Evolutionary conservation across 35 echinoderm and acorn worm genomes (phyloP).

Genomic region (Hemicentrotus pulcherrimus): DNA sequence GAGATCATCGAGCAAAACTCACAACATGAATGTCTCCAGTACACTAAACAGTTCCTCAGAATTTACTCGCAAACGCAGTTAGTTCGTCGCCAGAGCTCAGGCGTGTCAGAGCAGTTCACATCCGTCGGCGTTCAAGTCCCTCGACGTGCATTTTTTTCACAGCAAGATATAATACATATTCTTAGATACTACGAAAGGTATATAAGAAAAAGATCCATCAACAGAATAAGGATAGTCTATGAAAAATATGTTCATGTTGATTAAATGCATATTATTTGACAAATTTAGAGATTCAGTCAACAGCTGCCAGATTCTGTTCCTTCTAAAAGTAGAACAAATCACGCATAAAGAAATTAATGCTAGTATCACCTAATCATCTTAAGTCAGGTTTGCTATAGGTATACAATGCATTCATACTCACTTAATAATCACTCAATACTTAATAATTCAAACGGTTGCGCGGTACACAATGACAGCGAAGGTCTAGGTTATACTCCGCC

Average conservation of each 20-base stretch:
- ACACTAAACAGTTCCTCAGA: neutral
- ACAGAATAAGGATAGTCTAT: too few relatives aligned
- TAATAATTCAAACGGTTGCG: neutral
- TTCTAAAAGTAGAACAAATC: neutral
- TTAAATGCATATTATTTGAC: too few relatives aligned
- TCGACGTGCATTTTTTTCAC: neutral
- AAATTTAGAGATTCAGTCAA: too few relatives aligned
- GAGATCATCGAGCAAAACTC: too few relatives aligned
- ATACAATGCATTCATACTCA: neutral
- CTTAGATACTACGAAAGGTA: too few relatives aligned
- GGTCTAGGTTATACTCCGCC: neutral
- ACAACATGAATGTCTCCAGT: neutral
- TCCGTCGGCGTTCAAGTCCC: neutral
- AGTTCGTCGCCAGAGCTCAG: neutral
- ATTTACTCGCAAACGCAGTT: neutral
- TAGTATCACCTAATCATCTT: neutral
- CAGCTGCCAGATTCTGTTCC: neutral
- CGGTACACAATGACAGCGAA: neutral
- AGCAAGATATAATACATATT: too few relatives aligned
- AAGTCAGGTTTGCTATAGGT: neutral
- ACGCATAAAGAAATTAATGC: neutral
- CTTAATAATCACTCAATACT: neutral
- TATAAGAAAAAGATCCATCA: neutral
- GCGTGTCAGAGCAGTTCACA: neutral
- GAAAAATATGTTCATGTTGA: too few relatives aligned